Conservation (phyloP, 2,113 vertebrate genomes). For the Progne subis region DNA sequence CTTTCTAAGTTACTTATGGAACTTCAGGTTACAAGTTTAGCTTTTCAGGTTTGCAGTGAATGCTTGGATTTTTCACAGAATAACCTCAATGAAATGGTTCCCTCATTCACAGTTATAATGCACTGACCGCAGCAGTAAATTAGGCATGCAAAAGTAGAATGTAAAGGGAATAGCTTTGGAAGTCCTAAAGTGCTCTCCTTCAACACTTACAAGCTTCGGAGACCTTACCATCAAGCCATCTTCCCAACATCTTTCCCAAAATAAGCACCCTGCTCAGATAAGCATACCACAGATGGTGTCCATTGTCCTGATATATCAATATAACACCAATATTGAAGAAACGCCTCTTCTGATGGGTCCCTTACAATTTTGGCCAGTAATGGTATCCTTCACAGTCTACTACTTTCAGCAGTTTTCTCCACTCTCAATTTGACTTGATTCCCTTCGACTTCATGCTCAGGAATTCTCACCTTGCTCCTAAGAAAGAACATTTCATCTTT, state of each 20-base stretch:
- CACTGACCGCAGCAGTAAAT: background rate
- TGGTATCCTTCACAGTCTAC: background rate
- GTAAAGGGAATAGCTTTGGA: background rate
- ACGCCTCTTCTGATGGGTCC: background rate
- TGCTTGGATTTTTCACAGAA: slow-evolving; percentile 12
- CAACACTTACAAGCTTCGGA: background rate
- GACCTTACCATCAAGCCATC: background rate
- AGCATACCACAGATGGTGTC: background rate
- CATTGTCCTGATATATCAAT: background rate
- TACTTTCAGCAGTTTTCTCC: background rate
- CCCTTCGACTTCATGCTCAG: background rate
- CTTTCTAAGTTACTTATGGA: background rate
- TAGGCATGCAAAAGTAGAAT: background rate
- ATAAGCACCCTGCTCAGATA: background rate
- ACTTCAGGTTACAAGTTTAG: background rate
- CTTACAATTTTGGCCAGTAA: background rate
- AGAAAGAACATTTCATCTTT: background rate
- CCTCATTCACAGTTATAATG: background rate
- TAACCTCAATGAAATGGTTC: background rate
- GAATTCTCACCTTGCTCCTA: background rate
- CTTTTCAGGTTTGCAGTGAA: background rate
- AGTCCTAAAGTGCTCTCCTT: background rate
- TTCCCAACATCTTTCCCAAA: background rate
- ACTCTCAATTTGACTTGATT: background rate
- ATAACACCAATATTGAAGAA: background rate